A percentile compares a stretch with the other conserved stretches of the same genome.
phyloP scores from a whole-genome alignment of 2,113 vertebrate genomes.

The Ptyas mucosa region DNA sequence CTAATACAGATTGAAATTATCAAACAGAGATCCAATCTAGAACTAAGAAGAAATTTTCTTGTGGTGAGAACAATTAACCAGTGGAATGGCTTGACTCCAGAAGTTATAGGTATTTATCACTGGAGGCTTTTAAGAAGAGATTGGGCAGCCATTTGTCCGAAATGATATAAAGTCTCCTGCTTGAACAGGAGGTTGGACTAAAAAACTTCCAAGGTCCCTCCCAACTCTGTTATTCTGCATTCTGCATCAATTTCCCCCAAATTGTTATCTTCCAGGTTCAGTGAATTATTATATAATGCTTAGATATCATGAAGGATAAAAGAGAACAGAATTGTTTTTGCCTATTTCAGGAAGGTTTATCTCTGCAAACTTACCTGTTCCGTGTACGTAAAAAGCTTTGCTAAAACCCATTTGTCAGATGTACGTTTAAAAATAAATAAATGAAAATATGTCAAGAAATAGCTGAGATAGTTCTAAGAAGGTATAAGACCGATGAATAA shows the following conservation, averaged over 20 bases:
- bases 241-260: not conserved
- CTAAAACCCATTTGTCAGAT: not conserved
- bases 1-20: not conserved
- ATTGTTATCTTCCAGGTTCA: not conserved
- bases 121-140: no score
- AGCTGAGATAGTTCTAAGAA: not conserved
- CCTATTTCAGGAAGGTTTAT: not conserved
- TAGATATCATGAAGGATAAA: not conserved
- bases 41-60: not conserved
- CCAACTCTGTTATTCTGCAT: no score
- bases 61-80: no score
- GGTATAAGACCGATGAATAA: not conserved
- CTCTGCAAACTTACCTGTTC: not conserved
- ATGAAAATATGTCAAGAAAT: not conserved
- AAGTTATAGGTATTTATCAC: no score
- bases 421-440: not conserved
- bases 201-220: no score
- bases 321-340: not conserved
- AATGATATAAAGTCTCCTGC: no score
- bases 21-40: not conserved
- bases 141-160: no score
- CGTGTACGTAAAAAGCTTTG: not conserved
- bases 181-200: no score
- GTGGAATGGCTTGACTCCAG: no score
- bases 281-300: not conserved